phyloP scores from a whole-genome alignment of 2,797 vertebrate species.

The Mionectes olivaceus region DNA sequence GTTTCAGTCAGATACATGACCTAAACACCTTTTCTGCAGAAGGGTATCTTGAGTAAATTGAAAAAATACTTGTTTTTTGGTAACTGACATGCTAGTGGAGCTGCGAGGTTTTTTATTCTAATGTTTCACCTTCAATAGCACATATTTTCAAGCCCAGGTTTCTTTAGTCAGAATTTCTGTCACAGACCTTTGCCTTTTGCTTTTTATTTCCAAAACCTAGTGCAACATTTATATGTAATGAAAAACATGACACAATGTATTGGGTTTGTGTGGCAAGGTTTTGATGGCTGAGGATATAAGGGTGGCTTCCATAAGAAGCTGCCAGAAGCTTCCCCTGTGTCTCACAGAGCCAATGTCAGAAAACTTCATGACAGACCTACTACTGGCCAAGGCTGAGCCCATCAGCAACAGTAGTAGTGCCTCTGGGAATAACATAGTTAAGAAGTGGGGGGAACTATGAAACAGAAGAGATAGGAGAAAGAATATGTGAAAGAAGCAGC shows the following conservation, averaged over 20 bases:
- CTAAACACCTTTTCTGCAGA: background rate
- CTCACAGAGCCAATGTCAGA: background rate
- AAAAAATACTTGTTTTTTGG: background rate
- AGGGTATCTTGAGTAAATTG: background rate
- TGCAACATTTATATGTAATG: background rate
- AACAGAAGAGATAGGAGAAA: background rate
- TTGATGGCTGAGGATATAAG: background rate
- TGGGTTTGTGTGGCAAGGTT: background rate
- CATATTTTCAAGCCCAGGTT: background rate
- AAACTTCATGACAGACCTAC: background rate
- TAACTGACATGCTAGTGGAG: background rate
- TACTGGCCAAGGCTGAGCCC: background rate
- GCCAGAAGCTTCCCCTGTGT: background rate
- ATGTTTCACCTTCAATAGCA: background rate
- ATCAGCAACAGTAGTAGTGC: rapidly evolving
- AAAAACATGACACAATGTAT: background rate
- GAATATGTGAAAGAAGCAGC: too few relatives aligned
- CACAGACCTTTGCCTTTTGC: background rate
- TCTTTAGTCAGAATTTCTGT: background rate
- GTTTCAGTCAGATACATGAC: background rate
- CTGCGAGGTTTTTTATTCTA: background rate
- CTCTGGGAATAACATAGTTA: background rate
- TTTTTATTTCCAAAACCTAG: background rate
- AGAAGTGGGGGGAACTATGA: rapidly evolving
- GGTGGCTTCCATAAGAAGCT: background rate